phyloP scores from a whole-genome alignment of 2,113 vertebrate species.

The Charina bottae region DNA sequence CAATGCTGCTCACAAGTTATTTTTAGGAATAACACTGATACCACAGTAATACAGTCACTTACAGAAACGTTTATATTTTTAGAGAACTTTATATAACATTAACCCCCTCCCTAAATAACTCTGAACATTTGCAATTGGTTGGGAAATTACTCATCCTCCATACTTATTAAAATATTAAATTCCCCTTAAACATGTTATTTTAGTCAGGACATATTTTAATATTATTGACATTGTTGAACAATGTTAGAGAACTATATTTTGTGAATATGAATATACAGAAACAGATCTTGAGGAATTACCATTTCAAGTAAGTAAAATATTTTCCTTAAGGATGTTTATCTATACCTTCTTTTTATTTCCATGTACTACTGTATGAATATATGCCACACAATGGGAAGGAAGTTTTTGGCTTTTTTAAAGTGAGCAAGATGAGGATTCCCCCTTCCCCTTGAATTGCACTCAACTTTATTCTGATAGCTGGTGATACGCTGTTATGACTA shows the following conservation, averaged over 20 bases:
- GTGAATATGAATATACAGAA: constrained; percentile 13
- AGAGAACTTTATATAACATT: neutral
- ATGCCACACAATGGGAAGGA: neutral
- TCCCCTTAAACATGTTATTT: neutral
- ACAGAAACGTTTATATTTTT: neutral
- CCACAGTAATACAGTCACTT: neutral
- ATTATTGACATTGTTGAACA: neutral
- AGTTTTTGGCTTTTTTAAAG: neutral
- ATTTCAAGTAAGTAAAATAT: constrained; percentile 26
- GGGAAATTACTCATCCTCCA: neutral
- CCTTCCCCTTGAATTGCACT: neutral
- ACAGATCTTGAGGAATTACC: neutral
- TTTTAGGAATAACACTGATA: neutral
- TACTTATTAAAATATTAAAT: neutral
- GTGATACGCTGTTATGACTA: neutral
- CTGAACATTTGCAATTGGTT: neutral
- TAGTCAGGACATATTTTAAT: neutral
- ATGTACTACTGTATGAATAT: neutral
- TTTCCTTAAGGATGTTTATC: neutral
- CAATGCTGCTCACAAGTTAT: neutral
- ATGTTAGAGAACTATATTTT: neutral
- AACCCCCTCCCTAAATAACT: neutral
- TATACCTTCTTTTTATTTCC: neutral
- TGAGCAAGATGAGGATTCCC: neutral
- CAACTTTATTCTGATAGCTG: neutral